These are phyloP conservation scores for Xenopus tropicalis DNA, from an alignment of 2,113 vertebrate genomes.

Conservation along the genomic window UCB_Xtro_10.0 CM004447.2:103871001-103871500, in stretches of 20 bases:
- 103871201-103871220: neutral
- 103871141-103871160: neutral
- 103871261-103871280: slow-evolving; percentile 8
- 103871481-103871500: too few relatives aligned
- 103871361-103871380: too few relatives aligned
- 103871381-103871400: too few relatives aligned
- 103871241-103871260: neutral
- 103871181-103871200: slow-evolving; percentile 3
- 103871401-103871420: too few relatives aligned
- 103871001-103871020: slow-evolving; percentile 16
- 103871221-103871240: slow-evolving; percentile 9
- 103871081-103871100: slow-evolving; percentile 9
- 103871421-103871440: too few relatives aligned
- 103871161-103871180: neutral
- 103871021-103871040: slow-evolving; percentile 4
- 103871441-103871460: too few relatives aligned
- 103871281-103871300: neutral
- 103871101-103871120: slow-evolving; percentile 18
- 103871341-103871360: too few relatives aligned
- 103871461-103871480: too few relatives aligned
- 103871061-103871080: slow-evolving; percentile 13
- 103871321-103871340: too few relatives aligned
- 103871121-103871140: slow-evolving; percentile 20
- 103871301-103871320: slow-evolving; percentile 5
- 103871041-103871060: neutral